Evolutionary conservation across 2,113 vertebrate species (phyloP).

Genomic region (Meles meles): DNA sequence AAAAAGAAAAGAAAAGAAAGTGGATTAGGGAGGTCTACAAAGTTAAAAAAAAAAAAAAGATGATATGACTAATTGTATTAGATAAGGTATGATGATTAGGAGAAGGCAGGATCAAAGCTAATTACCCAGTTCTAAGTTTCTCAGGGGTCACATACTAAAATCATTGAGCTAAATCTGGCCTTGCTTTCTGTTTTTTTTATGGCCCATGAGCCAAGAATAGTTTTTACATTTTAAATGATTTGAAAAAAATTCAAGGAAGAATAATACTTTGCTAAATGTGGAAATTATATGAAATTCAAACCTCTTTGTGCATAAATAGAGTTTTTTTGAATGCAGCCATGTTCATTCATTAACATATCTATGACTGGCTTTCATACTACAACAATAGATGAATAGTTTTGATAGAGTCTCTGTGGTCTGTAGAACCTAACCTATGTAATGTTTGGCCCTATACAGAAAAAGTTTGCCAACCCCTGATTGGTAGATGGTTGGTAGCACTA

Average conservation of each 20-base stretch:
- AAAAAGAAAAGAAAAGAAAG: background rate
- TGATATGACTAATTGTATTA: background rate
- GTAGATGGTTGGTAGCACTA: background rate
- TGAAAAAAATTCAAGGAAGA: background rate
- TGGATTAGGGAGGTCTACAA: background rate
- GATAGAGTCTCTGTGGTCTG: background rate
- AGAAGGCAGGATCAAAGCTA: background rate
- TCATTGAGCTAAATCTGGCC: background rate
- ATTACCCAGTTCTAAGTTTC: background rate
- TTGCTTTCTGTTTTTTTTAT: background rate
- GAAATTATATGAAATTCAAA: background rate
- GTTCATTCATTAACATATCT: background rate
- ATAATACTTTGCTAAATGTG: background rate
- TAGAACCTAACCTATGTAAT: background rate
- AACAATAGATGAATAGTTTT: background rate
- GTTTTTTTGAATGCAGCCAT: background rate
- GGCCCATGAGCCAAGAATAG: background rate
- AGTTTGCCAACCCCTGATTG: background rate
- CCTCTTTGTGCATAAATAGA: background rate
- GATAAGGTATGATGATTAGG: background rate
- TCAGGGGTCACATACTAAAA: background rate
- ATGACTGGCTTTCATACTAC: background rate
- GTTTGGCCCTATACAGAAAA: background rate
- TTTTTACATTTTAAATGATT: background rate
- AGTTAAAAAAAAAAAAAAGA: background rate